phyloP scores from a whole-genome alignment of 2,113 vertebrate species.

The Macaca nemestrina region DNA sequence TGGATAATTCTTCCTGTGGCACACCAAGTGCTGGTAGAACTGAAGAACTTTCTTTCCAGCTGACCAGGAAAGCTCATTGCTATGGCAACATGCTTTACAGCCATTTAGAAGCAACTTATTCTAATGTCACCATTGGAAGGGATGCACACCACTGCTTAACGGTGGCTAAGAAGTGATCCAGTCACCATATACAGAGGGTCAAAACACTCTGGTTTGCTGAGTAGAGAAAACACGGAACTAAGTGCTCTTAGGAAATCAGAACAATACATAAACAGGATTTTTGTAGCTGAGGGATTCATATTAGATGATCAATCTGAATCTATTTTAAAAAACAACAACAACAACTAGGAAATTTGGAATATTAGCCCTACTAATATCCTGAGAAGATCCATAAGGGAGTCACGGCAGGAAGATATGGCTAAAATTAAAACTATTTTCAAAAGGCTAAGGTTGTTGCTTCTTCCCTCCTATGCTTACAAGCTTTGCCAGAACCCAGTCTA shows the following conservation, averaged over 20 bases:
- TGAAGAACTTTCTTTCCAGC: constrained; percentile 56
- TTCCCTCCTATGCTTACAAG: not conserved
- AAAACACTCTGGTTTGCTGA: constrained; percentile 31
- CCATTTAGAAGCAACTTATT: constrained; percentile 60
- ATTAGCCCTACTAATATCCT: constrained; percentile 32
- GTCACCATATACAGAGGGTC: not conserved
- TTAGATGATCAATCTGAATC: not conserved
- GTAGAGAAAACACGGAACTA: constrained; percentile 37
- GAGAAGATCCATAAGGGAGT: not conserved
- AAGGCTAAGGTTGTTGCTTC: constrained; percentile 8
- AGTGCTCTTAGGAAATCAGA: not conserved
- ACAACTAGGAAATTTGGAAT: constrained; percentile 6
- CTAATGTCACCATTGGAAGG: constrained; percentile 53
- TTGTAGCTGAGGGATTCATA: constrained; percentile 35
- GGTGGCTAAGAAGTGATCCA: constrained; percentile 35
- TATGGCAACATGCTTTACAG: constrained; percentile 59
- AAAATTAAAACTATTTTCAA: constrained; percentile 66
- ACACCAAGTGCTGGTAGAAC: constrained; percentile 20
- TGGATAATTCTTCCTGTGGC: not conserved
- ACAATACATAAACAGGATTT: constrained; percentile 8
- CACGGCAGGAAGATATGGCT: constrained; percentile 39
- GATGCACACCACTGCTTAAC: constrained; percentile 12
- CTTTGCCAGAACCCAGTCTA: constrained; percentile 42
- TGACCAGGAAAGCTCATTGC: constrained; percentile 54
- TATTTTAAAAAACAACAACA: not conserved